Conservation (phyloP, 2,888 invertebrate genomes). For the Cantharis rufa region DNA sequence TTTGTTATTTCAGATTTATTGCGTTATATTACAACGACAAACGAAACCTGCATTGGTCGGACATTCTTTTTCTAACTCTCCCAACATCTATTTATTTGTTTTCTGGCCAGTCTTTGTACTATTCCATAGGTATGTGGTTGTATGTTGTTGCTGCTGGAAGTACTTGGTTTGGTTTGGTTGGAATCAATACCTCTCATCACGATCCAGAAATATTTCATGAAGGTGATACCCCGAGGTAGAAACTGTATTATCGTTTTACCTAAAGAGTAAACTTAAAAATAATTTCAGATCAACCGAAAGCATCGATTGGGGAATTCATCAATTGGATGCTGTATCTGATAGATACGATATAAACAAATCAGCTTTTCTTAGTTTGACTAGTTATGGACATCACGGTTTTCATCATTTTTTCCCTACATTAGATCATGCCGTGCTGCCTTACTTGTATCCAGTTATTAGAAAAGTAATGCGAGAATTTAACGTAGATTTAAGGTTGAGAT, state of each 20-base stretch:
- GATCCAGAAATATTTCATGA: slow-evolving; percentile 78
- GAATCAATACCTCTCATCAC: slow-evolving; percentile 75
- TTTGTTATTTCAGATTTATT: not conserved
- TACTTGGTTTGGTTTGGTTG: slow-evolving; percentile 65
- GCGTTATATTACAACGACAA: not conserved
- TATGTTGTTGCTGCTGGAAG: slow-evolving; percentile 62
- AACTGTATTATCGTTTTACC: not conserved
- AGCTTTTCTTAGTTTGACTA: slow-evolving; percentile 68
- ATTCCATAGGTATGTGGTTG: slow-evolving; percentile 60
- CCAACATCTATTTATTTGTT: slow-evolving; percentile 35
- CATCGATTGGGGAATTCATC: slow-evolving; percentile 77
- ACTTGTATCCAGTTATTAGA: slow-evolving; percentile 66
- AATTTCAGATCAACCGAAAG: slow-evolving; percentile 38
- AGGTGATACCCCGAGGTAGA: slow-evolving; percentile 68
- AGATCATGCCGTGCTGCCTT: slow-evolving; percentile 73
- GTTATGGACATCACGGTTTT: slow-evolving; percentile 77
- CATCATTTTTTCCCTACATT: slow-evolving; percentile 83
- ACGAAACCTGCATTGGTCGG: slow-evolving; percentile 10
- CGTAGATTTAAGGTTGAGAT: slow-evolving; percentile 55
- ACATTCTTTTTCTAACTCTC: slow-evolving; percentile 30
- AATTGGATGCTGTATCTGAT: slow-evolving; percentile 75
- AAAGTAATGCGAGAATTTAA: slow-evolving; percentile 70
- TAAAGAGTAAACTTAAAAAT: not conserved
- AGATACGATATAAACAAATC: slow-evolving; percentile 69
- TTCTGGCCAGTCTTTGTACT: slow-evolving; percentile 44